Evolutionary conservation across 2,888 invertebrate species (phyloP), one percentile per base, ranked within the genome.

Genomic region (Blastobasis lacticolella): DNA sequence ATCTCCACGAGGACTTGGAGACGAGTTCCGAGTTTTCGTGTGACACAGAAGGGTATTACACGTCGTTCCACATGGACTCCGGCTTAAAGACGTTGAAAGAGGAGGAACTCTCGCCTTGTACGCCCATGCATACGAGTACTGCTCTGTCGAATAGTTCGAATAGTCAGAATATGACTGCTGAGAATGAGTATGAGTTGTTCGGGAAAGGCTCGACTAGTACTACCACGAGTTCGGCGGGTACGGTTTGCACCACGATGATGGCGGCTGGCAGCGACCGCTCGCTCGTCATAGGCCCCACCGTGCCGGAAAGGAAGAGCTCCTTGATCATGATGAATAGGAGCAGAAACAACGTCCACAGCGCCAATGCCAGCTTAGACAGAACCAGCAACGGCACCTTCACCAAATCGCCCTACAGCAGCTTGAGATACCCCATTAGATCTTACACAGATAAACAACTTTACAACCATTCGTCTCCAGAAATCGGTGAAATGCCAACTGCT

Each of bases 11-110:
- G 75, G 96, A 96, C 72, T 91, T 94, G 49, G 96, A 96, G 82
- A 95, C 94, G 1, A 94, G 95, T 63, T 97, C 97, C 0, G 95
- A 96, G 54, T 97, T 97, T 78, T 97, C 97, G 3, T 96, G 97
- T 72, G 98, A 98, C 73, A 97, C 97, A 1, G 98, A 98, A 82
- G 98, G 98, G 6, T 98, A 98, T 78, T 98, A 97, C 77, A 98
- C 98, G 0, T 97, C 97, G 23, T 98, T 98, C 89, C 97, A 98
- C 79, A 94, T 96, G 90, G 98, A 98, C 79, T 97, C 97, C 52
- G 98, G 98, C 0, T 80, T 98, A 57, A 95, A 95, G 71, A 95
- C 95, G 0, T 82, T 95, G 9, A 93, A 94, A 70, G 95, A 96
- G 78, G 90, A 92, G 57, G 81, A 89, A 58, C 66, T 84, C 46